These are phyloP conservation scores for Upupa epops DNA, from an alignment of 2,113 vertebrate species.

Conservation along the genomic window DNA sequence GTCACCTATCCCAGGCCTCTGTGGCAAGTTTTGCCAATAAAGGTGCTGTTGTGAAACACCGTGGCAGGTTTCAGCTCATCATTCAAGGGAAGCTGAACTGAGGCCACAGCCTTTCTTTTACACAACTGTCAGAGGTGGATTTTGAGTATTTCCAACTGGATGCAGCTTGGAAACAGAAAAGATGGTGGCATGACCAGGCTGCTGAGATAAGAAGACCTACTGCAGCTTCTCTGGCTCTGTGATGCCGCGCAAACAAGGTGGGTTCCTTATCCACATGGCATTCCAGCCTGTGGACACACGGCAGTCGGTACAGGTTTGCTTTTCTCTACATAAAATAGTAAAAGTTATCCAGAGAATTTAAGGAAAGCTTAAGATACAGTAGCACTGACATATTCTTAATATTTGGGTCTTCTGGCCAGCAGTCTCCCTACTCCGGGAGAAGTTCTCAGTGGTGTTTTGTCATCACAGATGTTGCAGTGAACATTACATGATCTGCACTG, in stretches of 20 bases:
- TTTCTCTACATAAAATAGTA: background rate
- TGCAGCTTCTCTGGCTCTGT: background rate
- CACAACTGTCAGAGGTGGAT: background rate
- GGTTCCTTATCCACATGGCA: rapidly evolving
- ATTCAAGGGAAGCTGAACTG: background rate
- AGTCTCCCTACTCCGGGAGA: background rate
- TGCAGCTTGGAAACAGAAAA: background rate
- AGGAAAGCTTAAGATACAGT: background rate
- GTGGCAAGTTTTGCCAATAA: background rate
- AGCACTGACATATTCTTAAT: background rate
- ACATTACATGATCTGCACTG: background rate
- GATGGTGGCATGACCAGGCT: background rate
- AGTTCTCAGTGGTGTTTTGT: background rate
- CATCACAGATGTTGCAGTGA: no score
- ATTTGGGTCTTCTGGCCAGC: background rate
- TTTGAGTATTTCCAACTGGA: background rate
- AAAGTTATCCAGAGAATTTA: background rate
- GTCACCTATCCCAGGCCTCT: constrained; percentile 20
- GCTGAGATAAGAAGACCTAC: background rate
- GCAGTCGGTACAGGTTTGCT: background rate
- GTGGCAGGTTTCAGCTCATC: background rate
- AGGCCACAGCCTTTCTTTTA: background rate
- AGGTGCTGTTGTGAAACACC: background rate
- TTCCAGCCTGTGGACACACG: background rate
- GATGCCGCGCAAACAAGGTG: rapidly evolving